Evolutionary conservation across 2,888 invertebrate genomes (phyloP).

Genomic region (Theodoxus fluviatilis): DNA sequence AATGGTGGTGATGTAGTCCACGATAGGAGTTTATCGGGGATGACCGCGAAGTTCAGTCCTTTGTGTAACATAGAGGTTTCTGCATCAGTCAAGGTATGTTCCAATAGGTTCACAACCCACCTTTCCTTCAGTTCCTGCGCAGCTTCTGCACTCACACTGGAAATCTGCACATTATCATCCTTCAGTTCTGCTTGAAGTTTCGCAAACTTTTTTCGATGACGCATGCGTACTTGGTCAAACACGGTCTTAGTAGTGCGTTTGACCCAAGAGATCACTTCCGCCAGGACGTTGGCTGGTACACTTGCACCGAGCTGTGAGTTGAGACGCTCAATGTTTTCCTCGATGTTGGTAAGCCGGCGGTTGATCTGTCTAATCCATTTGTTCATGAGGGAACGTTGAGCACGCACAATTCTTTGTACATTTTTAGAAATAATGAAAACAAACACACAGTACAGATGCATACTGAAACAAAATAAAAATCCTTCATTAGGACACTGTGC

Average conservation of each 20-base stretch:
- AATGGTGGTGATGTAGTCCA: conserved; percentile 5
- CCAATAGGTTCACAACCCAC: conserved; percentile 3
- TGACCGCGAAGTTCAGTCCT: background rate
- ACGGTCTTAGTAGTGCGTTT: background rate
- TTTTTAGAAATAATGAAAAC: too few species aligned
- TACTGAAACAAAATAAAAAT: too few species aligned
- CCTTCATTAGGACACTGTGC: too few species aligned
- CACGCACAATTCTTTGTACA: too few species aligned
- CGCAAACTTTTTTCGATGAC: conserved; percentile 5
- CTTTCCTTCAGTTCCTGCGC: background rate
- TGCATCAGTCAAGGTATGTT: background rate
- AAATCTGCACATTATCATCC: background rate
- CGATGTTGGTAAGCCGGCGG: background rate
- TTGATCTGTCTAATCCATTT: conserved; percentile 1
- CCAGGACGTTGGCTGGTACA: background rate
- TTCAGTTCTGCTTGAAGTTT: background rate
- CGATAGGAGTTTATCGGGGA: background rate
- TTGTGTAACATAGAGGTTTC: background rate
- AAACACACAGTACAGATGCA: too few species aligned
- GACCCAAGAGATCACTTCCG: background rate
- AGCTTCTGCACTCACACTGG: background rate
- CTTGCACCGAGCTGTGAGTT: conserved; percentile 1
- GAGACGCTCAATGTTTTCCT: background rate
- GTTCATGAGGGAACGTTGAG: background rate
- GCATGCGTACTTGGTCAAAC: too few species aligned